Base-by-base conservation (phyloP, 2,888 invertebrate species). In the Cephus sareptanus region DNA sequence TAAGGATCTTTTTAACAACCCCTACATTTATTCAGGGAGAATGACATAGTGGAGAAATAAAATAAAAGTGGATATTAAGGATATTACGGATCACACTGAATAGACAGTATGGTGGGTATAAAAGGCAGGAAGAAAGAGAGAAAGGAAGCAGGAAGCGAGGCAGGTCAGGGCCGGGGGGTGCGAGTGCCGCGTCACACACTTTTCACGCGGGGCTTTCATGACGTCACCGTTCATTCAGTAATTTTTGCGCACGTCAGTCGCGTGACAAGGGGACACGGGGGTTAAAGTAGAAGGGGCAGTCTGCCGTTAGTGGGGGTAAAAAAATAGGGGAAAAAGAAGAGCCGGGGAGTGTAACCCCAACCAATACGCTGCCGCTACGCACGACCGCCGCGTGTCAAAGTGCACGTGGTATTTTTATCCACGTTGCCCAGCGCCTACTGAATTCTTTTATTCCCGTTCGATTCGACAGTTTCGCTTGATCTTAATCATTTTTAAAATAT, bases 151-250 rank as follows among this genome's bases (percentile, higher is more conserved):
- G 76, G 69, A 75, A 77, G 71, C 81, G 70, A 74, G 76, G 74
- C 74, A 74, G 74, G 76, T 75, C 31, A 40, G 35, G 75, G 56
- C 74, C 71, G 37, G 76, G 73, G 68, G 81, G 56, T 56, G 56
- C 56, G 56, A 69, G 75, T 71, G 40, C 81, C 79, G 81, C 77
- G 82, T 84, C 84, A 83, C 84, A 84, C 85, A 87, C 85, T 87
- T 88, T 88, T 86, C 83, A 85, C 85, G 83, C 84, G 76, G 76
- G 68, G 37, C 75, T 76, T 35, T 79, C 80, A 87, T 91, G 91
- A 91, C 91, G 91, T 91, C 91, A 89, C 86, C 88, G 89, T 91
- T 91, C 91, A 91, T 91, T 91, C 91, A 91, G 90, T 89, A 90
- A 91, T 90, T 90, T 91, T 91, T 91, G 90, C 90, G 88, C 90